Base-by-base conservation (phyloP, 2,888 invertebrate genomes). In the Netelia fuscicornis region DNA sequence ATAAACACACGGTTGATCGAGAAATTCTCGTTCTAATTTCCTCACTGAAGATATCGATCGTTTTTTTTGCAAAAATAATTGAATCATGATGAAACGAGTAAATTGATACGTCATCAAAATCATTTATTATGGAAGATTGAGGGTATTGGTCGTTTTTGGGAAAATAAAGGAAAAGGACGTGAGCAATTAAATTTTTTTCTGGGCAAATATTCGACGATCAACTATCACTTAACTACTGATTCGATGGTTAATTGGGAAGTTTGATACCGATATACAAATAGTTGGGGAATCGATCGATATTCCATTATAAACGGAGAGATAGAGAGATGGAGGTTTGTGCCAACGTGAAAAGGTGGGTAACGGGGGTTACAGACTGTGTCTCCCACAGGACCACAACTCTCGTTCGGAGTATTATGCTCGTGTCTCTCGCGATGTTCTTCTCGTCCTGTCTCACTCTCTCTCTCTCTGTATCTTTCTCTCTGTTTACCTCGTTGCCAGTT, bases 201-300 rank as follows among this genome's bases (percentile, higher is more conserved):
- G 30, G 2, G 48, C 10, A 6, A 11, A 48, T 48, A 48, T 48
- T 13, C 11, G 13, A 13, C 48, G 48, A 48, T 13, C 13, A 48
- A 48, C 2, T 2, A 48, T 13, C 48, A 2, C 48, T 52, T 3
- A 54, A 13, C 2, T 3, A 11, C 3, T 48, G 23, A n/a, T 25
- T 54, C 30, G 54, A n/a, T 10, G 42, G 58, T 68, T 71, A 56
- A 71, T 71, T 65, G 25, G 56, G 44, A 71, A n/a, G 23, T 44
- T 58, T 44, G 54, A 42, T 30, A 23, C 37, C 0, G 25, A 30
- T 37, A 72, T n/a, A 48, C 58, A 65, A 72, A 80, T 65, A 72
- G 20, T 72, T 30, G 9, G n/a, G n/a, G n/a, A 9, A 42, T 23
- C n/a, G 44, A 79, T 65, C 64, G 71, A 74, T 74, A 81, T 81